Base-by-base conservation (phyloP, 53 echinoderm and acorn worm species). In the Hippasteria phrygiana region DNA sequence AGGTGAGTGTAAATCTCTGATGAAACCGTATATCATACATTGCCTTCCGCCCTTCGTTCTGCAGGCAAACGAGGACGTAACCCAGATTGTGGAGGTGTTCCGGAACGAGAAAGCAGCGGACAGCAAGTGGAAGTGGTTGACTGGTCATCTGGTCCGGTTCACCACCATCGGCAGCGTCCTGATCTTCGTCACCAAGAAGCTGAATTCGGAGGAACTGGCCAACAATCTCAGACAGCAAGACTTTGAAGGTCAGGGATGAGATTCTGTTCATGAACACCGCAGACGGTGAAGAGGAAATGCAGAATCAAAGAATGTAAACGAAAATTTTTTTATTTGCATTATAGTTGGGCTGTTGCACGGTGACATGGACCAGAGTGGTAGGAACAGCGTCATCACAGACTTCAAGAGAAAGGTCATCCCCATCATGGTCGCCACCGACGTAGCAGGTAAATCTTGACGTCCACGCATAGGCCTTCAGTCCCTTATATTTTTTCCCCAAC, bases 171-270 rank as follows among this genome's bases (percentile, higher is more conserved):
- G 99, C 22, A 99, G 99, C 78, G 99, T 99, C 27, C 90, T 99
- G 3, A 99, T 99, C 56, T 99, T 99, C 87, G 99, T 92, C 62
- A 99, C 99, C 41, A 99, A 99, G 88, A 99, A 99, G 45, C 78
- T 91, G 78, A 99, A 99, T 50, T 90, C 94, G 1, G 97, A 97
- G 55, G 97, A 97, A 65, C 83, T 97, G 34, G 90, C 97, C 24
- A 75, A 73, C 36, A 97, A 75, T 66, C 82, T 99, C 31, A 91
- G 87, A 75, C 62, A 89, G 56, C 92, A 94, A 36, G 96, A 94
- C 59, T 96, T 99, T 88, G 74, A 89, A 31, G 93, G 96, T 96
- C 22, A 69, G 67, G 34, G 26, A 63, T n/a, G 53, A 54, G 50
- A 42, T 38, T 20, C 51, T 13, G n/a, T n/a, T n/a, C n/a, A n/a